phyloP scores from a whole-genome alignment of 2,113 vertebrate genomes.

The Plotosus lineatus region DNA sequence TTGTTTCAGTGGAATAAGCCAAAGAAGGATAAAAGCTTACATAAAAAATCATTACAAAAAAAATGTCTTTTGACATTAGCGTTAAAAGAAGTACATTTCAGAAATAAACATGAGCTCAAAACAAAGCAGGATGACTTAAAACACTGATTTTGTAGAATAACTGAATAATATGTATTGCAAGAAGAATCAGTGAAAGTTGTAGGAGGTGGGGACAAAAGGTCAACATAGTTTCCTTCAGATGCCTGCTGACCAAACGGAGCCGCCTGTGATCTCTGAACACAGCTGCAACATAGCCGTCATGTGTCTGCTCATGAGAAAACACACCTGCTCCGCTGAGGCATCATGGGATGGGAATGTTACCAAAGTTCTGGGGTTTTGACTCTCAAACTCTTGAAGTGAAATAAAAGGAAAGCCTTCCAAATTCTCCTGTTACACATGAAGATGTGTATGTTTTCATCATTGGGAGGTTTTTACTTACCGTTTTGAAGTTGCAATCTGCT shows the following conservation, averaged over 20 bases:
- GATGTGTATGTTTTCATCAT: too few species aligned
- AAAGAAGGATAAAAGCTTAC: background rate
- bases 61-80: background rate
- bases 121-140: background rate
- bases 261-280: constrained; percentile 62
- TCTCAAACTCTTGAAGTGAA: background rate
- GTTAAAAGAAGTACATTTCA: background rate
- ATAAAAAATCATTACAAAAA: background rate
- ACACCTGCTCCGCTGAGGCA: constrained; percentile 66
- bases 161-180: background rate
- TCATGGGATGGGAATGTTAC: constrained; percentile 63
- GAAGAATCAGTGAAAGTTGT: constrained; percentile 16
- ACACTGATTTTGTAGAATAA: background rate
- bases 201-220: constrained; percentile 55
- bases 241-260: constrained; percentile 53
- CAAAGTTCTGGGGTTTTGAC: background rate
- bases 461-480: too few species aligned
- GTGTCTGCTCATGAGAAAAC: constrained; percentile 59
- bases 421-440: too few species aligned
- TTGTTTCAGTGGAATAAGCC: background rate
- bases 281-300: constrained; percentile 65
- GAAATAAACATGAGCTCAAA: background rate
- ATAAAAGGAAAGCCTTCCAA: too few species aligned
- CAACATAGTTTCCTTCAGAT: constrained; percentile 62
- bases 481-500: too few species aligned